These are phyloP conservation scores for Paradoxurus hermaphroditus DNA, from an alignment of 2,113 vertebrate species.

Conservation along the genomic window DNA sequence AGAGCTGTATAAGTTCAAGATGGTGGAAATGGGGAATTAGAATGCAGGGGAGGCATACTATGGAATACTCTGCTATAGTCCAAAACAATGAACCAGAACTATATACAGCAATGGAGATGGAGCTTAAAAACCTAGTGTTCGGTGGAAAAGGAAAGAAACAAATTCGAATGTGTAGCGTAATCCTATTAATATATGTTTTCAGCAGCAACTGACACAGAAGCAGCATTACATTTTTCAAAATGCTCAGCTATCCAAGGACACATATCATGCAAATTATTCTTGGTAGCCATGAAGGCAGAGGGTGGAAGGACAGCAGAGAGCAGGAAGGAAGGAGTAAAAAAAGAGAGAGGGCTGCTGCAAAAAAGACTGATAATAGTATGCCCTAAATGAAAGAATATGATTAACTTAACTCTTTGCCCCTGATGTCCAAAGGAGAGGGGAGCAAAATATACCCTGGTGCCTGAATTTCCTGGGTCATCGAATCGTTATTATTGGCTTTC, in stretches of 20 bases:
- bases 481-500: not conserved
- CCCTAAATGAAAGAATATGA: not conserved
- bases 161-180: not conserved
- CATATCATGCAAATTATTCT: not conserved
- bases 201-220: not conserved
- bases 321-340: not conserved
- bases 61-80: not conserved
- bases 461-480: not conserved
- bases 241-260: not conserved
- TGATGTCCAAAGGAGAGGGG: not conserved
- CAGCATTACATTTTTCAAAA: slow-evolving; percentile 7
- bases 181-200: not conserved
- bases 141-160: not conserved
- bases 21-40: not conserved
- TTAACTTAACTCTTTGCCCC: not conserved
- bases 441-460: not conserved
- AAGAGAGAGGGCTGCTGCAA: not conserved
- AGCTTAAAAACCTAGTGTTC: not conserved
- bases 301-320: not conserved
- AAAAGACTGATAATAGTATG: not conserved
- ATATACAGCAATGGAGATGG: not conserved
- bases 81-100: not conserved
- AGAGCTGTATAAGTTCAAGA: not conserved
- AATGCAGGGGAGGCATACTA: not conserved
- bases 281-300: not conserved